Base-by-base conservation (phyloP, 35 echinoderm and acorn worm genomes). In the Stichopus chloronotus region DNA sequence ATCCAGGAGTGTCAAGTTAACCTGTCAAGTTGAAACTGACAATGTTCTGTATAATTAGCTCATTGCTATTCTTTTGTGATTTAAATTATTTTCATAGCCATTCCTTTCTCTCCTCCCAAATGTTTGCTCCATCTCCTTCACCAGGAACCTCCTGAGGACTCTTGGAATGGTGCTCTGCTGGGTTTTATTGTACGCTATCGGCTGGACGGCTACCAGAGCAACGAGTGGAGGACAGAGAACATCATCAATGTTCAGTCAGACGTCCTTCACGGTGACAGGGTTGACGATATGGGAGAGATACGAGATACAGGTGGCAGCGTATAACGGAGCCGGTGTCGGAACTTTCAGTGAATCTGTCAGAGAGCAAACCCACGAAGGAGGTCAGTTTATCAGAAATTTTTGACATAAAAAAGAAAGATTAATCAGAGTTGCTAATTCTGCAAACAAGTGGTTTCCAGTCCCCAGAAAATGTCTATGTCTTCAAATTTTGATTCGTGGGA, bases 271-370 rank as follows among this genome's bases (percentile, higher is more conserved):
- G 7, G 56, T 99, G 0, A 84, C 43, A 0, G 94, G 91, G 30
- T 92, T 99, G 58, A 92, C 92, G 72, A 99, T 89, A 21, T 99
- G 97, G 97, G 83, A 53, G 30, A 65, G 88, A 6, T 99, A 99
- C 56, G 95, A 94, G 72, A 99, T 99, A 25, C 91, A 94, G 56
- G 94, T 99, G 12, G 95, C 97, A 63, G 97, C 95, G 0, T 99
- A 92, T 72, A 99, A 99, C 12, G 65, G 91, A 19, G 95, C 93
- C 16, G 97, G 97, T 16, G 92, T 93, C 13, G 97, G 97, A 2
- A 74, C 85, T 0, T 99, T 84, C 84, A 96, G 95, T 59, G 76
- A 90, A 5, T 69, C 90, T 8, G 88, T 99, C 5, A 20, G 52
- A 14, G 95, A 94, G 55, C 90, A 94, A 19, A 99, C 97, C 6